Percentiles rank a stretch among this genome's conserved stretches.
Conservation (phyloP, 1,140 invertebrate genomes). For the Tetramorium alpestre region DNA sequence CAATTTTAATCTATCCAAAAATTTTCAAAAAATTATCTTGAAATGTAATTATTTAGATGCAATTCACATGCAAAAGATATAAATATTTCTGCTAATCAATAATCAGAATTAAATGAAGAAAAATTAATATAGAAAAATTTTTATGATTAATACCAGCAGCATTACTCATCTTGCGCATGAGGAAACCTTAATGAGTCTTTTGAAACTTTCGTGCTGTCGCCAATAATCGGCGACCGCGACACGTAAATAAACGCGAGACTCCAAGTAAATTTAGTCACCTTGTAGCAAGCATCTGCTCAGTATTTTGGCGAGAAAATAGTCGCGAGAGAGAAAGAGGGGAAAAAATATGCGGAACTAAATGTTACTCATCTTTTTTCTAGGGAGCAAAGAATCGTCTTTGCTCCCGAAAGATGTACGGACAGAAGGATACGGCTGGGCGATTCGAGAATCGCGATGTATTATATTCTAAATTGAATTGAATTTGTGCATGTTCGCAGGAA, state of each 20-base stretch:
- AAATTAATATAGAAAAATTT: background rate
- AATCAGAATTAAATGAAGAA: background rate
- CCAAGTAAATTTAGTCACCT: conserved; percentile 49
- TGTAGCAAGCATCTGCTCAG: conserved; percentile 24
- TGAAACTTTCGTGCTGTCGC: conserved; percentile 39
- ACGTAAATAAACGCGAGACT: conserved; percentile 50
- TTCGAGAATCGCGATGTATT: conserved; percentile 33
- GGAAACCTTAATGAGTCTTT: conserved; percentile 1
- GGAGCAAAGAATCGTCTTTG: background rate
- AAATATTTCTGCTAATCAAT: background rate
- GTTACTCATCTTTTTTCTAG: background rate
- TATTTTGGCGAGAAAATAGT: conserved; percentile 27
- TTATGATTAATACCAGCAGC: background rate
- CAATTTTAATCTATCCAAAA: background rate
- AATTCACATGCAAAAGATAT: background rate
- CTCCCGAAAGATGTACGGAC: background rate
- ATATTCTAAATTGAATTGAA: conserved; percentile 43
- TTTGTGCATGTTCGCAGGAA: conserved; percentile 17
- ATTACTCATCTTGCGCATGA: background rate
- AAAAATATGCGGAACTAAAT: background rate
- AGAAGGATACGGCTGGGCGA: background rate
- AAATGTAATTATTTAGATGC: background rate
- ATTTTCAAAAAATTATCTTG: background rate
- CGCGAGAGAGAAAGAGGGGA: background rate
- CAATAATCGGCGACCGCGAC: conserved; percentile 47